Percentiles rank a stretch among this genome's conserved stretches.
Conservation (phyloP, 2,113 vertebrate species). For the Antechinus stuartii region DNA sequence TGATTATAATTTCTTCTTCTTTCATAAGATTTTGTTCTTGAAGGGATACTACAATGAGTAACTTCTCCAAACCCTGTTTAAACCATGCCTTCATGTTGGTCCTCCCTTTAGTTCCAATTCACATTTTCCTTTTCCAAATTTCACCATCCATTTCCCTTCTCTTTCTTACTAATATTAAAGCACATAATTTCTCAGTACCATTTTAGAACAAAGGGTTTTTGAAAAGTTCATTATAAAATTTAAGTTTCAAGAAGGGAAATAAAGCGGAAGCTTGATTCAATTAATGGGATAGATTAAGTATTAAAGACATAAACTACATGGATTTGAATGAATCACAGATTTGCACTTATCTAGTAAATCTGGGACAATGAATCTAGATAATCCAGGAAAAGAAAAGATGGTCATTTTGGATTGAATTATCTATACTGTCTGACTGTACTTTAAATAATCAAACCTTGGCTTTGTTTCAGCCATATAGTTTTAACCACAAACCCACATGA, state of each 20-base stretch:
- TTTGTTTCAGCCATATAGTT: background rate
- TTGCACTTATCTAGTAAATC: background rate
- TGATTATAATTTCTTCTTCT: background rate
- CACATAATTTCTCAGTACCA: background rate
- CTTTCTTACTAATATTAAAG: background rate
- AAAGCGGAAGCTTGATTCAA: background rate
- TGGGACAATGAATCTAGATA: background rate
- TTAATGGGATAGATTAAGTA: background rate
- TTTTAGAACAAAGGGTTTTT: background rate
- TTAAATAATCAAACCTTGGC: background rate
- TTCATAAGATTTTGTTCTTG: background rate
- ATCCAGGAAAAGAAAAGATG: background rate
- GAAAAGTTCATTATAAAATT: background rate
- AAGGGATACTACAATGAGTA: background rate
- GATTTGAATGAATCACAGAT: background rate
- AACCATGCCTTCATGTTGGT: background rate
- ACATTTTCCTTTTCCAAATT: background rate
- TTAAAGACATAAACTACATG: background rate
- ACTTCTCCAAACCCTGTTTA: background rate
- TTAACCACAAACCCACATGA: background rate
- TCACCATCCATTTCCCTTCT: background rate
- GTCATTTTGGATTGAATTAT: background rate
- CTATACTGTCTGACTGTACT: background rate
- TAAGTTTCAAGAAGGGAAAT: background rate
- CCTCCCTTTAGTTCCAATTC: background rate